Conservation (phyloP, 1,140 invertebrate genomes). For the Heliconius himera region DNA sequence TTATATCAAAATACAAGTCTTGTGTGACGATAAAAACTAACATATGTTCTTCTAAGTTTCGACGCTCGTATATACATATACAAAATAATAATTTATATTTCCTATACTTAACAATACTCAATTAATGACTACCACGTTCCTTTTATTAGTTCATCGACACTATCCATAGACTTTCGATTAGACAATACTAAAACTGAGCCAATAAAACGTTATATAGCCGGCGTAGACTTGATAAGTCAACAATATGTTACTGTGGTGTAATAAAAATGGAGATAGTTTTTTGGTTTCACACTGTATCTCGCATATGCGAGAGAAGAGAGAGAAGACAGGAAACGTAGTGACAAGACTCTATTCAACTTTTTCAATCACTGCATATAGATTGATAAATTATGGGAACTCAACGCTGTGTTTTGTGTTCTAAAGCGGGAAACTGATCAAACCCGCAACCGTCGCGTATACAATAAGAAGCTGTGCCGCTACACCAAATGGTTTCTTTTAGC, state of each 20-base stretch:
- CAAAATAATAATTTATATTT: background rate
- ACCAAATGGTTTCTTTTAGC: too few species aligned
- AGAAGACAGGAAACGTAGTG: background rate
- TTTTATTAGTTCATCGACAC: slow-evolving; percentile 32
- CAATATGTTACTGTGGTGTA: slow-evolving; percentile 10
- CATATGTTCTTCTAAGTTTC: too few species aligned
- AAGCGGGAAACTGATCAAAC: too few species aligned
- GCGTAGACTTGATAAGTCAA: slow-evolving; percentile 24
- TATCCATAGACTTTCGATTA: slow-evolving; percentile 27
- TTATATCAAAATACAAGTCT: too few species aligned
- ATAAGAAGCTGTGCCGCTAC: too few species aligned
- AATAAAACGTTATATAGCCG: slow-evolving; percentile 32
- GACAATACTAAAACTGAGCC: slow-evolving; percentile 24
- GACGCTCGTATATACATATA: background rate
- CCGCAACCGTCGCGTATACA: too few species aligned
- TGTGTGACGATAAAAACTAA: too few species aligned
- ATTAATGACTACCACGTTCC: slow-evolving; percentile 11
- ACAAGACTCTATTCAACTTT: too few species aligned
- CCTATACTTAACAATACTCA: background rate
- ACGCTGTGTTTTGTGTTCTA: too few species aligned
- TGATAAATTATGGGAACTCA: too few species aligned
- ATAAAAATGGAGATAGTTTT: background rate
- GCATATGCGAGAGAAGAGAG: background rate
- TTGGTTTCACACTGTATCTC: background rate
- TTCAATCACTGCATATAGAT: too few species aligned